A percentile compares a stretch with the other conserved stretches of the same genome.
Evolutionary conservation across 2,888 invertebrate genomes (phyloP).

Genomic region (Alsophila aescularia): DNA sequence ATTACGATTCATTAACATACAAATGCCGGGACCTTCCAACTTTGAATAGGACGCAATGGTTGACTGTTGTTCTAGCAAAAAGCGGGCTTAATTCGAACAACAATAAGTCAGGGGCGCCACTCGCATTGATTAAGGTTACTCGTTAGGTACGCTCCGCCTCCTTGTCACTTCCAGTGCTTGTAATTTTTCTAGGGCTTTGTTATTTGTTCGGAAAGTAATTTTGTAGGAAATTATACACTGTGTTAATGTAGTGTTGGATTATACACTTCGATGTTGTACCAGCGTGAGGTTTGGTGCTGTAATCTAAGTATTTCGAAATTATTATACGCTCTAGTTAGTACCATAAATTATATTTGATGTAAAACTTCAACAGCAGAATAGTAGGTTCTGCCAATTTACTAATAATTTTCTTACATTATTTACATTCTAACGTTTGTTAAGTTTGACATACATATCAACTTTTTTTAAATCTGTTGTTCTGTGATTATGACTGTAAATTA

Average conservation of each 20-base stretch:
- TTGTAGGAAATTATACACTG: slow-evolving; percentile 16
- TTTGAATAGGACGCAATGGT: slow-evolving; percentile 71
- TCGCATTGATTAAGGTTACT: slow-evolving; percentile 62
- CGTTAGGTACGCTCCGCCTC: slow-evolving; percentile 44
- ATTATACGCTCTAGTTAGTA: too few relatives aligned
- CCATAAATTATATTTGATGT: too few relatives aligned
- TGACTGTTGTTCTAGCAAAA: slow-evolving; percentile 78
- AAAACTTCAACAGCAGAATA: too few relatives aligned
- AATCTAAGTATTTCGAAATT: too few relatives aligned
- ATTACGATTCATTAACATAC: slow-evolving; percentile 81
- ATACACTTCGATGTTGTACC: neutral
- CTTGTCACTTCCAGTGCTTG: slow-evolving; percentile 58
- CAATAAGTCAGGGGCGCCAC: slow-evolving; percentile 57
- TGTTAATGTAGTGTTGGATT: neutral
- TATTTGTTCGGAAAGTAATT: slow-evolving; percentile 29
- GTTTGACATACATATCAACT: too few relatives aligned
- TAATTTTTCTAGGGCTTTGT: slow-evolving; percentile 54
- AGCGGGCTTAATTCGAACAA: slow-evolving; percentile 75
- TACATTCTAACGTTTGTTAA: too few relatives aligned
- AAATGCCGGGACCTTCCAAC: slow-evolving; percentile 72
- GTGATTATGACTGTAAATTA: too few relatives aligned
- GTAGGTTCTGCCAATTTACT: too few relatives aligned
- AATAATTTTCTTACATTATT: too few relatives aligned
- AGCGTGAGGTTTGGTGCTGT: too few relatives aligned
- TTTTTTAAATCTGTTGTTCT: too few relatives aligned